These are phyloP conservation scores for Epistrophella euchroma DNA, from an alignment of 2,888 invertebrate genomes.

Conservation along the genomic window DNA sequence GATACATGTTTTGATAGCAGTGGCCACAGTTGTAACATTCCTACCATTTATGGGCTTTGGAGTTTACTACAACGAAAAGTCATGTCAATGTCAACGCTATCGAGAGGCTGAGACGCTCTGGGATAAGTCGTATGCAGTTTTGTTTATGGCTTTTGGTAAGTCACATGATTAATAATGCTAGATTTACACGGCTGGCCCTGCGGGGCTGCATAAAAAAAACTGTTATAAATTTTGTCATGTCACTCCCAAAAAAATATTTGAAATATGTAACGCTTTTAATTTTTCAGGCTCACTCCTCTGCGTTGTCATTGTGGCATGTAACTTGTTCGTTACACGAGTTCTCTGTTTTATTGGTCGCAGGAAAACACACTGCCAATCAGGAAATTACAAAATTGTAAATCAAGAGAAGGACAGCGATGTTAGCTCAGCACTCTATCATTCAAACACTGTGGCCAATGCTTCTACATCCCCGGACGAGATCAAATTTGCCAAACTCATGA, in stretches of 20 bases:
- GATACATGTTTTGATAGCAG: conserved; percentile 88
- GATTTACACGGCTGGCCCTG: neutral
- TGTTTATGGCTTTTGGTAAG: conserved; percentile 91
- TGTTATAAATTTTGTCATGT: too few relatives aligned
- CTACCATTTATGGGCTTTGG: conserved; percentile 91
- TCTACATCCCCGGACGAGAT: conserved; percentile 89
- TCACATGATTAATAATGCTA: conserved; percentile 38
- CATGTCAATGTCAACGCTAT: conserved; percentile 88
- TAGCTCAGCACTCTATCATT: conserved; percentile 80
- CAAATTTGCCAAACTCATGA: conserved; percentile 94
- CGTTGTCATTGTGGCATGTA: conserved; percentile 91
- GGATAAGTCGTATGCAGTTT: conserved; percentile 90
- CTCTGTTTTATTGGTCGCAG: conserved; percentile 85
- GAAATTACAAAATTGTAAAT: conserved; percentile 81
- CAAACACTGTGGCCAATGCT: conserved; percentile 80
- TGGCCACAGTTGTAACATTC: conserved; percentile 89
- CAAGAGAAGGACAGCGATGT: conserved; percentile 79
- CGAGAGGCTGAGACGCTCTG: conserved; percentile 87
- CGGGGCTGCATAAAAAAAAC: neutral
- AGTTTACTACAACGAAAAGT: conserved; percentile 87
- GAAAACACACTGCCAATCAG: conserved; percentile 81
- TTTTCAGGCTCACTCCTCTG: conserved; percentile 89
- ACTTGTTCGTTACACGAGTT: conserved; percentile 91
- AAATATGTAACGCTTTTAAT: conserved; percentile 30
- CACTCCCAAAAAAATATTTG: neutral